Evolutionary conservation across 1,140 invertebrate species (phyloP).

Genomic region (Calliphora vicina): DNA sequence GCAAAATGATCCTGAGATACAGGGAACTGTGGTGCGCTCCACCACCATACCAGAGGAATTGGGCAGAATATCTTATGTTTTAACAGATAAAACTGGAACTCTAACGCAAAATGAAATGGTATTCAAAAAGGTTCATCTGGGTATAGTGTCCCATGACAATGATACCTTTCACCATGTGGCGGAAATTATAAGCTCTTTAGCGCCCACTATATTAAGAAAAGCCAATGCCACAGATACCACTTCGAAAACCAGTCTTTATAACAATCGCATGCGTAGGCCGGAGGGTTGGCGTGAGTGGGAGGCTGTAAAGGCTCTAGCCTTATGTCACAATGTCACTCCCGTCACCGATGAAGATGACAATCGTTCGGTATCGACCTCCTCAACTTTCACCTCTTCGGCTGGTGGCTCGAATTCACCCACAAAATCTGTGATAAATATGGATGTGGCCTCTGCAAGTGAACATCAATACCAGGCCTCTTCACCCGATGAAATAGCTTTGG

Average conservation of each 20-base stretch:
- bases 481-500: conserved; percentile 92
- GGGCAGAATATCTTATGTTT: conserved; percentile 93
- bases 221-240: conserved; percentile 46
- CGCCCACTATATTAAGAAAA: conserved; percentile 48
- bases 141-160: conserved; percentile 85
- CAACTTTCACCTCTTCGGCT: conserved; percentile 59
- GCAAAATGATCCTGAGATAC: conserved; percentile 90
- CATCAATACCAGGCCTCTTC: conserved; percentile 85
- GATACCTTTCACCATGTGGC: conserved; percentile 76
- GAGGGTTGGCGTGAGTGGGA: conserved; percentile 86
- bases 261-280: conserved; percentile 69
- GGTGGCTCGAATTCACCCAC: conserved; percentile 60
- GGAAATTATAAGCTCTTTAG: conserved; percentile 62
- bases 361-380: conserved; percentile 71
- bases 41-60: conserved; percentile 99
- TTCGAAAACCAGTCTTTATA: conserved; percentile 54
- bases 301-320: conserved; percentile 90
- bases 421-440: conserved; percentile 65
- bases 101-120: conserved; percentile 99
- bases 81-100: conserved; percentile 99
- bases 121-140: conserved; percentile 92
- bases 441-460: conserved; percentile 51
- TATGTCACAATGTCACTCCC: conserved; percentile 99
- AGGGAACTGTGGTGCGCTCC: conserved; percentile 95
- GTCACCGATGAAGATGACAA: conserved; percentile 80